Percentiles rank a stretch among this genome's conserved stretches.
Conservation (phyloP, 2,113 vertebrate species). For the Tupaia tana region DNA sequence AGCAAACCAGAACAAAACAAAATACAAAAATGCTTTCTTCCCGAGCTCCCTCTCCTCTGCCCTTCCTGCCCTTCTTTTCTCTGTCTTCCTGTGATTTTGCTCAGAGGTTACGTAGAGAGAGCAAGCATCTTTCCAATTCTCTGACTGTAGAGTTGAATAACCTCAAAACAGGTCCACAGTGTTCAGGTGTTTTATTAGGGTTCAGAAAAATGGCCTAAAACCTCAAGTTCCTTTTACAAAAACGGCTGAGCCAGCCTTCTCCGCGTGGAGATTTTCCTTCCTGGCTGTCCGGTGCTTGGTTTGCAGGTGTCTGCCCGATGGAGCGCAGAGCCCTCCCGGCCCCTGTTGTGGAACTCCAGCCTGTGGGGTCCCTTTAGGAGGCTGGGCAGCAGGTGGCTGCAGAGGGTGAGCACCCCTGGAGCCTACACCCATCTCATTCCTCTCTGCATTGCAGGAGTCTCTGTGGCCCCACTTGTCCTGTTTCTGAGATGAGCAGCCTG, state of each 20-base stretch:
- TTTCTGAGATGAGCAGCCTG: accelerated
- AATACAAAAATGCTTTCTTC: not conserved
- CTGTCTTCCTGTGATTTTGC: not conserved
- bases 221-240: not conserved
- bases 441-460: not conserved
- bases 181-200: not conserved
- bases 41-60: not conserved
- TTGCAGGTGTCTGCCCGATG: not conserved
- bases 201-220: not conserved
- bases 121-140: conserved; percentile 2
- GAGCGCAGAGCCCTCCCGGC: too few relatives aligned
- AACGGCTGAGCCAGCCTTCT: not conserved
- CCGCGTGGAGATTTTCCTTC: not conserved
- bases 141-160: not conserved
- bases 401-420: accelerated
- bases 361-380: not conserved
- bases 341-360: not conserved
- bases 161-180: not conserved
- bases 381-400: not conserved
- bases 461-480: not conserved
- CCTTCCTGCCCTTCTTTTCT: not conserved
- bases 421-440: accelerated
- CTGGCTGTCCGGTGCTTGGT: not conserved
- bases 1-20: not conserved
- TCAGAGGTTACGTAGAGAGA: not conserved